Conservation (phyloP, 2,797 vertebrate genomes). For the Micrastur ruficollis region DNA sequence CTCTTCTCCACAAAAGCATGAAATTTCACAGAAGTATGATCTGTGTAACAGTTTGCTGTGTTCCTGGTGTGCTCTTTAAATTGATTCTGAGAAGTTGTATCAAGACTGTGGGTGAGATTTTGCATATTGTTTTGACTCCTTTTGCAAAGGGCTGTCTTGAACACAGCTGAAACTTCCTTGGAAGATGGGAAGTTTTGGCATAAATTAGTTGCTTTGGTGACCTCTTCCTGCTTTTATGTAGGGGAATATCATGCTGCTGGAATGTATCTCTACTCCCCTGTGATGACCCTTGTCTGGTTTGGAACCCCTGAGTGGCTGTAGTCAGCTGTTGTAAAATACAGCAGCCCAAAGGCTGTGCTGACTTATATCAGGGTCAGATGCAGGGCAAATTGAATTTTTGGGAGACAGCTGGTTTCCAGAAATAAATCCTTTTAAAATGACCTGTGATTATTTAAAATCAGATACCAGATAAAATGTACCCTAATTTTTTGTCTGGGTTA, state of each 20-base stretch:
- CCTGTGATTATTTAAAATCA: background rate
- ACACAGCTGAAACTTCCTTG: background rate
- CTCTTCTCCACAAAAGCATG: background rate
- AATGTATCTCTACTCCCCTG: background rate
- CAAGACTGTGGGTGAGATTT: background rate
- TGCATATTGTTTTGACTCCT: background rate
- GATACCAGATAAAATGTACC: background rate
- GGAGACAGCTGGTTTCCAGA: constrained; percentile 28
- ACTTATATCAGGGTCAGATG: constrained; percentile 1
- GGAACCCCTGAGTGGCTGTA: background rate
- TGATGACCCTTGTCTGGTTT: background rate
- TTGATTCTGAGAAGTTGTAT: background rate
- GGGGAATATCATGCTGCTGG: background rate
- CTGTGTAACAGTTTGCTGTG: background rate
- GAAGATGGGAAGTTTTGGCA: background rate
- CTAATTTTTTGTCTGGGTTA: background rate
- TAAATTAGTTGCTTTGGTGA: background rate
- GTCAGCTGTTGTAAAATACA: constrained; percentile 20
- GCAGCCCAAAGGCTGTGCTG: background rate
- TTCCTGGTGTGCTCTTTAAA: background rate
- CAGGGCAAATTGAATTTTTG: constrained; percentile 20
- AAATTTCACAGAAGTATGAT: background rate
- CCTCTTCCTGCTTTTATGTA: background rate
- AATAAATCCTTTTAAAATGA: background rate
- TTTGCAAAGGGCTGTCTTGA: background rate